These are phyloP conservation scores for Smithornis capensis DNA, from an alignment of 2,113 vertebrate species.

Conservation along the genomic window DNA sequence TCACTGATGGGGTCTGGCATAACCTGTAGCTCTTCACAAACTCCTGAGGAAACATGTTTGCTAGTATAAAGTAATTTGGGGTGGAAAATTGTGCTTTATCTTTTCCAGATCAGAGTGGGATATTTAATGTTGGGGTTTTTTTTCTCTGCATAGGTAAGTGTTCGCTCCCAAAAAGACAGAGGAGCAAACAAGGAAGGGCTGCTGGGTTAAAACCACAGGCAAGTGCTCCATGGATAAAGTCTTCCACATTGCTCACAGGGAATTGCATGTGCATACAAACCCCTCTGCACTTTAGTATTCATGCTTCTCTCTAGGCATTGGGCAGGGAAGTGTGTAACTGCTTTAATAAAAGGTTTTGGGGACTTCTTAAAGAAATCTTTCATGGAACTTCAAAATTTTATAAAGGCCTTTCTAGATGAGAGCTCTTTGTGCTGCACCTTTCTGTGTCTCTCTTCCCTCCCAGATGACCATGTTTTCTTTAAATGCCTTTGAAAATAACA, in stretches of 20 bases:
- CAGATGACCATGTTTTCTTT: neutral
- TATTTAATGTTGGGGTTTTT: neutral
- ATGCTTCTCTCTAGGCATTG: neutral
- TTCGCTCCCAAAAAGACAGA: neutral
- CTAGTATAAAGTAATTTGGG: neutral
- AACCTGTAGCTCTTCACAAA: neutral
- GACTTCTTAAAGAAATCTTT: neutral
- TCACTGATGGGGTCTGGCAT: rapidly evolving
- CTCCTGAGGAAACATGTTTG: neutral
- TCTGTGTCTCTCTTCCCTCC: neutral
- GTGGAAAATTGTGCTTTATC: neutral
- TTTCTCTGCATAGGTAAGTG: rapidly evolving
- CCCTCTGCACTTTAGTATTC: neutral
- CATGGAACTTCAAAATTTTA: neutral
- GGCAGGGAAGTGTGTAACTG: neutral
- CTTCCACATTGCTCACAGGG: neutral
- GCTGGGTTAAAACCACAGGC: neutral
- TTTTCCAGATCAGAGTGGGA: neutral
- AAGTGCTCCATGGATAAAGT: neutral
- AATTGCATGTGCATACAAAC: neutral
- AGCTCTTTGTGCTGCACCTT: neutral
- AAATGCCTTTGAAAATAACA: neutral
- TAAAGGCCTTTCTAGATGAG: neutral
- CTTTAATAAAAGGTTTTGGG: neutral
- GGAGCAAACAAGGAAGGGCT: neutral